phyloP scores from a whole-genome alignment of 1,140 invertebrate species.

The Hydropsyche tenuis region DNA sequence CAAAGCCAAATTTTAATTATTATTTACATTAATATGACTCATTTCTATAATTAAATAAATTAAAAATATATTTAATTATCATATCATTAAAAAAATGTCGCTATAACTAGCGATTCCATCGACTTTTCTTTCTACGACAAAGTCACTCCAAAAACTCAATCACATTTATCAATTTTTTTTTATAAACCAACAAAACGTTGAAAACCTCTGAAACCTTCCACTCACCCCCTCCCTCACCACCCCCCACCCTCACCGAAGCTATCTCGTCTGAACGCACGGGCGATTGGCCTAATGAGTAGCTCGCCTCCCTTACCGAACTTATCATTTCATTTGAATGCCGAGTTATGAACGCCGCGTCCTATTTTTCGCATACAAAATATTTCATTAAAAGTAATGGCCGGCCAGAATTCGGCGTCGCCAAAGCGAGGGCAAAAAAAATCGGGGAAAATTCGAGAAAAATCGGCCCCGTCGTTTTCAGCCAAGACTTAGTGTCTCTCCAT shows the following conservation, averaged over 20 bases:
- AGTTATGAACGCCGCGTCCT: constrained; percentile 37
- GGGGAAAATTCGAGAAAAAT: neutral
- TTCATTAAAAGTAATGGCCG: constrained; percentile 26
- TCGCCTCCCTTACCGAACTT: constrained; percentile 2
- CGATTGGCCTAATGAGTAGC: constrained; percentile 43
- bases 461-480: neutral
- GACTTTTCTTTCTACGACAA: no score
- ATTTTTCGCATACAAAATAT: constrained; percentile 46
- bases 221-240: no score
- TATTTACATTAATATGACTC: no score
- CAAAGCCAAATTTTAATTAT: no score
- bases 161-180: no score
- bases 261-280: constrained; percentile 40
- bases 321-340: constrained; percentile 44
- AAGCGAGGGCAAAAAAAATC: neutral
- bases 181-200: neutral
- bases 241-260: constrained; percentile 21
- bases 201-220: neutral
- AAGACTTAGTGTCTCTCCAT: neutral
- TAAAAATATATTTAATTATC: no score
- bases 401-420: neutral
- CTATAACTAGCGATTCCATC: no score
- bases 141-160: no score
- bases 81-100: no score
- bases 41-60: no score